Percentiles rank a stretch among this genome's conserved stretches.
Evolutionary conservation across 2,888 invertebrate species (phyloP).

Genomic region (Tromatobia lineatoria): DNA sequence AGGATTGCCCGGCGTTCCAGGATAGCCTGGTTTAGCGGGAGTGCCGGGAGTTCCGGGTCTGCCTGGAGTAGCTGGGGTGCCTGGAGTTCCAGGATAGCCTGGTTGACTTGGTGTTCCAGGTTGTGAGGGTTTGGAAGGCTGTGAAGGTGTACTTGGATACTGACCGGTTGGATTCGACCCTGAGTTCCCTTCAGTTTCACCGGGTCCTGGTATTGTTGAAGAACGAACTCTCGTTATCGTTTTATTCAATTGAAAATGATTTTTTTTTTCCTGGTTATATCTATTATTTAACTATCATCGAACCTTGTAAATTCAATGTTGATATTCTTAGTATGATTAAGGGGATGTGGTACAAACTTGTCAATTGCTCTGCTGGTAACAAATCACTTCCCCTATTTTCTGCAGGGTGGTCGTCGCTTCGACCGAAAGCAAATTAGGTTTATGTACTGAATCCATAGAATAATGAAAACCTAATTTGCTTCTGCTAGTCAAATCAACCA

Average conservation of each 20-base stretch:
- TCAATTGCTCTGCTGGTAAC: too few species aligned
- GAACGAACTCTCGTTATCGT: background rate
- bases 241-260: background rate
- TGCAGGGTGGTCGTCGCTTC: too few species aligned
- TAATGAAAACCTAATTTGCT: too few species aligned
- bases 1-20: slow-evolving; percentile 63
- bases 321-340: background rate
- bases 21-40: slow-evolving; percentile 76
- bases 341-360: too few species aligned
- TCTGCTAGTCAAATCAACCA: too few species aligned
- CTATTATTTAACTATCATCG: background rate
- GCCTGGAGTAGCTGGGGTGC: slow-evolving; percentile 71
- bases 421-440: too few species aligned
- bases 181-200: slow-evolving; percentile 49
- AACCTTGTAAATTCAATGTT: background rate
- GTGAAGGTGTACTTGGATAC: slow-evolving; percentile 58
- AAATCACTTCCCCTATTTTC: too few species aligned
- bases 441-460: too few species aligned
- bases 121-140: slow-evolving; percentile 75
- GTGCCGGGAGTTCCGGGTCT: slow-evolving; percentile 83
- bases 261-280: background rate
- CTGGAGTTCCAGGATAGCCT: slow-evolving; percentile 46
- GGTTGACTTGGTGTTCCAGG: slow-evolving; percentile 56
- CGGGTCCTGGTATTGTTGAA: slow-evolving; percentile 61
- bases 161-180: slow-evolving; percentile 61